Conservation (phyloP, 2,797 vertebrate genomes). For the Hypotaenidia okinawae region DNA sequence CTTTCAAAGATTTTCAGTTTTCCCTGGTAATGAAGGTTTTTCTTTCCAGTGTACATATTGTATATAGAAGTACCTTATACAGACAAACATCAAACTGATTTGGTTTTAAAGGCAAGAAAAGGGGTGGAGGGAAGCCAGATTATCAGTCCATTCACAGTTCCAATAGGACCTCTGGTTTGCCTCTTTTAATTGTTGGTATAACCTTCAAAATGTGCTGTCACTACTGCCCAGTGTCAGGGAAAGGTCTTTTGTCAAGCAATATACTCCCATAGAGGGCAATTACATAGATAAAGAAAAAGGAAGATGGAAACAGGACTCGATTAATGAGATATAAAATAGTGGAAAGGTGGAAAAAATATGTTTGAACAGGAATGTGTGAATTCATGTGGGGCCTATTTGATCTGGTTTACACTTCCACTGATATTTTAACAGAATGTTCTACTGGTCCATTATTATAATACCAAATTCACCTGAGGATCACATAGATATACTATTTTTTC, state of each 20-base stretch:
- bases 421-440: neutral
- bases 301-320: neutral
- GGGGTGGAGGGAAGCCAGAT: neutral
- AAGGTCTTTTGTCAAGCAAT: neutral
- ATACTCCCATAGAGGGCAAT: neutral
- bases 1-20: neutral
- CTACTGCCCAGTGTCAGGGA: neutral
- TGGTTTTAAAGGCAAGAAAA: neutral
- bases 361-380: neutral
- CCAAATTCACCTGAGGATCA: neutral
- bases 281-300: neutral
- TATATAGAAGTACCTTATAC: neutral
- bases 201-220: conserved; percentile 2
- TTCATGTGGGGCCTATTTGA: neutral
- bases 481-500: neutral
- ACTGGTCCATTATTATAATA: neutral
- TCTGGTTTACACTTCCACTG: neutral
- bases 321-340: neutral
- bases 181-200: neutral
- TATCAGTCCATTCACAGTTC: neutral
- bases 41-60: neutral
- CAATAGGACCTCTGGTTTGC: neutral
- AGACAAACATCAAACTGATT: fast-evolving
- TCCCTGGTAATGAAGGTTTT: neutral
- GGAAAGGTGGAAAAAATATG: neutral